Conservation (phyloP, 2,888 invertebrate genomes). For the Drosophila merina region DNA sequence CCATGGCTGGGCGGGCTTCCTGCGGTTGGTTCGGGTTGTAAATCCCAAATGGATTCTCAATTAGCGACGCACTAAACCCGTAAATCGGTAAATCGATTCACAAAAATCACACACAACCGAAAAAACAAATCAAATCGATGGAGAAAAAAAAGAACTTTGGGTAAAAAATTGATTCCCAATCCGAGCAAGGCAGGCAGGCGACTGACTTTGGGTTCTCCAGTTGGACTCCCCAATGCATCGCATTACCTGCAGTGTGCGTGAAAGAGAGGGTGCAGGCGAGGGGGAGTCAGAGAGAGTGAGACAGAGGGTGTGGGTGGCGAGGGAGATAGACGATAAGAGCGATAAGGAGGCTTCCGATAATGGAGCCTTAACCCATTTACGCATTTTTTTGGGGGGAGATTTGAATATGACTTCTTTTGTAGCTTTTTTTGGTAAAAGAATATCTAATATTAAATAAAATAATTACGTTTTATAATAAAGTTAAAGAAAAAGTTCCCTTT, state of each 20-base stretch:
- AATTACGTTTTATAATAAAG: too few relatives aligned
- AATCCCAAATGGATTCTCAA: conserved; percentile 50
- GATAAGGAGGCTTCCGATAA: conserved; percentile 19
- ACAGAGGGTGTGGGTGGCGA: conserved; percentile 2
- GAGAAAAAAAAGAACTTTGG: conserved; percentile 6
- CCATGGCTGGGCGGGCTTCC: conserved; percentile 45
- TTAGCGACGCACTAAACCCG: conserved; percentile 46
- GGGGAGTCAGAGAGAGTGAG: background rate
- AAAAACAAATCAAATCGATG: background rate
- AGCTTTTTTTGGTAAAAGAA: too few relatives aligned
- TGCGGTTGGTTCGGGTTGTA: conserved; percentile 3
- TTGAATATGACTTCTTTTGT: background rate
- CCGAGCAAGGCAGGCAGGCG: conserved; percentile 23
- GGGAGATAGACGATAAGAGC: conserved; percentile 7
- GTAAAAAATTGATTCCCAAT: conserved; percentile 11
- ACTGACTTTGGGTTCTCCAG: conserved; percentile 36
- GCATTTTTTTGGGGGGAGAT: background rate
- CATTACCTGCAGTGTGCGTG: conserved; percentile 6
- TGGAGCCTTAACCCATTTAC: conserved; percentile 40
- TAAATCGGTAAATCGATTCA: background rate
- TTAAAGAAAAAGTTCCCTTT: too few relatives aligned
- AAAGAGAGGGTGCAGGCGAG: background rate
- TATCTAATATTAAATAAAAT: too few relatives aligned
- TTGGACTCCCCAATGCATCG: conserved; percentile 5
- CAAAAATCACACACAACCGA: conserved; percentile 1